A percentile compares a stretch with the other conserved stretches of the same genome.
These are phyloP conservation scores for Tiliacea aurago DNA, from an alignment of 2,888 invertebrate species.

Conservation along the genomic window DNA sequence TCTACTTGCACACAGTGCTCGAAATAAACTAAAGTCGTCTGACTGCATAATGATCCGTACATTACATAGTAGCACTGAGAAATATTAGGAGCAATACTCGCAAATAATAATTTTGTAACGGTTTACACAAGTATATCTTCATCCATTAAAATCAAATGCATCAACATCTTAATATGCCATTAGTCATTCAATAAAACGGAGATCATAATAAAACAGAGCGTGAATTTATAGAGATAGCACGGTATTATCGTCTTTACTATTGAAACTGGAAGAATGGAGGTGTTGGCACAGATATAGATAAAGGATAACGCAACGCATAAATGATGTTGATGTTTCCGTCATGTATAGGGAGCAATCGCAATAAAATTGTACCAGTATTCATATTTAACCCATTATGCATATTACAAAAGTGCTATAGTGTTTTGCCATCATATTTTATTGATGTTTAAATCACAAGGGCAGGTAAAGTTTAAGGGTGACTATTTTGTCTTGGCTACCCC, in stretches of 20 bases:
- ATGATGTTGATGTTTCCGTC: not conserved
- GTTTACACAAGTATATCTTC: conserved; percentile 40
- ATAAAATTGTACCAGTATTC: not conserved
- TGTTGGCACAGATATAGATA: conserved; percentile 22
- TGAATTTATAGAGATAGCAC: conserved; percentile 13
- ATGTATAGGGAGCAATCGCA: not conserved
- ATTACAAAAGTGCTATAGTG: not conserved
- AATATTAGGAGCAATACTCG: conserved; percentile 15
- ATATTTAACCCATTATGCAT: not conserved
- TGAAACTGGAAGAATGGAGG: conserved; percentile 15
- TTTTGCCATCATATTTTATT: not conserved
- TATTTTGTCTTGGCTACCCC: not conserved
- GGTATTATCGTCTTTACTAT: conserved; percentile 10
- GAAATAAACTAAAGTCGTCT: conserved; percentile 14
- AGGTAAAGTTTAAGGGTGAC: not conserved
- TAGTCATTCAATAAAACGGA: conserved; percentile 60
- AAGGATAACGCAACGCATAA: not conserved
- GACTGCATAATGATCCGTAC: conserved; percentile 10
- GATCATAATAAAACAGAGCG: conserved; percentile 45
- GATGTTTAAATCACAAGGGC: not conserved
- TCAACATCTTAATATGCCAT: conserved; percentile 40
- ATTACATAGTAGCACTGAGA: conserved; percentile 33
- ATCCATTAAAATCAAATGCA: conserved; percentile 43
- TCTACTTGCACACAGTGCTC: conserved; percentile 21
- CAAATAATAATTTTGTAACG: conserved; percentile 16